Base-by-base conservation (phyloP, 2,113 vertebrate genomes). In the Chloroceryle aenea region DNA sequence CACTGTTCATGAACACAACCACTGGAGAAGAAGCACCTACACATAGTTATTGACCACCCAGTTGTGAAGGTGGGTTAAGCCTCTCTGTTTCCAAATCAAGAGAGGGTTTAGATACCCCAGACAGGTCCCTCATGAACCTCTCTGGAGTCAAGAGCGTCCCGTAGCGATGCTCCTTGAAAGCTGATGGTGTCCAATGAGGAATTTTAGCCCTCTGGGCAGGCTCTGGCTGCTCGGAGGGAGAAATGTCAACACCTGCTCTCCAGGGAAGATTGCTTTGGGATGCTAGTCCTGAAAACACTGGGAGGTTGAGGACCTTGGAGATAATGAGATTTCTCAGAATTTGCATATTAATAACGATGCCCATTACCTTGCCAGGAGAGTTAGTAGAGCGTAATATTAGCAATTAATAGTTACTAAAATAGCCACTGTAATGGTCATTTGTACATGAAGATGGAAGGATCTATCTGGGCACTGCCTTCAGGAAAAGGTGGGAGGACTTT, bases 261-360 rank as follows among this genome's bases (percentile, higher is more conserved):
- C 6, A 3, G 64, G 59, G 50, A 42, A 16, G 23, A 30, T 50
- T 34, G 8, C 47, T 80, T 50, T 9, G 53, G 56, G 58, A 64
- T 7, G 18, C 30, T 15, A 19, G 9, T 32, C 75, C 75, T 42
- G 72, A 21, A 27, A 53, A 45, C 48, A 15, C 2, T 0, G 10
- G 32, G 26, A 74, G 27, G 4, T 4, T 27, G 30, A 91, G 32
- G 45, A 48, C 79, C 55, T 72, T 10, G 63, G 50, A 48, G 25
- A 56, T 96, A 93, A 95, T 85, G 77, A 89, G 69, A 64, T 89
- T 58, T 45, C 67, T 67, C 38, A 68, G 21, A 47, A 94, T 97
- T 92, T 96, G 85, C 96, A 95, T 95, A 58, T 91, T 93, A 87
- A 92, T 87, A 90, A 83, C 73, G 5, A 12, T 14, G 10, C 62